Base-by-base conservation (phyloP, 2,113 vertebrate genomes). In the Esox niger region DNA sequence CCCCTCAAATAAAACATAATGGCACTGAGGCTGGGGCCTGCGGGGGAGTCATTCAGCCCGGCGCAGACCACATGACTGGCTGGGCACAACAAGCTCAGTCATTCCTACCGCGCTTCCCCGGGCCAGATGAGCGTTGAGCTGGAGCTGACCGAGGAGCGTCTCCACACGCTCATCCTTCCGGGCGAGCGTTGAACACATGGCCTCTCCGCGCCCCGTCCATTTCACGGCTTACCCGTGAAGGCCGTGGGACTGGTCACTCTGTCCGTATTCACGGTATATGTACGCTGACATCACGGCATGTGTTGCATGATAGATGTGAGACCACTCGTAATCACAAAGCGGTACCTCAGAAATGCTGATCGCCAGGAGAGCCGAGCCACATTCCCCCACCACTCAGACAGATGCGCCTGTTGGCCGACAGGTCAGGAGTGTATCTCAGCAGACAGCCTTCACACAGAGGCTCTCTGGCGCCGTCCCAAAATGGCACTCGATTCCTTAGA, bases 61-160 rank as follows among this genome's bases (percentile, higher is more conserved):
- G 70, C 66, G n/a, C 66, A 64, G 75, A 67, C 80, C 83, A 84
- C 79, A 74, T 83, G 84, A 84, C 71, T 17, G 26, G 69, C 33
- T 0, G 56, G 64, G 52, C 77, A 82, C 82, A 80, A 83, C 70
- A 4, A 75, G 33, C 62, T 67, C 79, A 77, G 71, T 82, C 67
- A 77, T 73, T 54, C 68, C 49, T 80, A 65, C 71, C 33, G 56
- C 70, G 17, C 65, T 71, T 59, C 68, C 58, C 75, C 20, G 58
- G 67, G 71, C 69, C 66, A 61, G 8, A 68, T 62, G 78, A 68
- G 79, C 70, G 73, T 64, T 59, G 68, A 3, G 32, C 49, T 33
- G 20, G 81, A 15, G 64, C 59, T 31, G 13, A 66, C 27, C 71
- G 25, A 5, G 64, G 27, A 52, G 11, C 46, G 32, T n/a, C 11